Conservation (phyloP, 2,888 invertebrate genomes). For the Dasypolia templi region DNA sequence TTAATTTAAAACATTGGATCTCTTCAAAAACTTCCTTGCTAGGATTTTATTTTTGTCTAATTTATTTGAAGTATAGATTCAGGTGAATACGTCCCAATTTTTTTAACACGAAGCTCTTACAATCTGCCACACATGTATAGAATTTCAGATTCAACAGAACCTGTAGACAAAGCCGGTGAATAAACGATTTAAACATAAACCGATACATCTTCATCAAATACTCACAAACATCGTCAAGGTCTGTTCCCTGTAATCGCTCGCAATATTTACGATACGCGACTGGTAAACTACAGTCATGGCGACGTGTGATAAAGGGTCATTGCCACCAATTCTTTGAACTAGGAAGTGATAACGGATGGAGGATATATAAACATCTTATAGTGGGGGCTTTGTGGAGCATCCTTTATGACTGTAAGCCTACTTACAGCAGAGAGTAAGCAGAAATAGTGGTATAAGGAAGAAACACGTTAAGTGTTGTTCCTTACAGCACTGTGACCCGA, state of each 20-base stretch:
- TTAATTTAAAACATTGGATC: neutral
- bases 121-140: neutral
- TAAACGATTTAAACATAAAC: neutral
- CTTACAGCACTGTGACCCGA: too few relatives aligned
- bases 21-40: neutral
- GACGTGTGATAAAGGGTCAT: conserved; percentile 64
- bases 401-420: neutral
- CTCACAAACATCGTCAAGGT: conserved; percentile 43
- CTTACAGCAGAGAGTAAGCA: neutral
- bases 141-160: neutral
- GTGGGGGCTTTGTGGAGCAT: neutral
- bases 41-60: neutral
- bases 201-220: neutral
- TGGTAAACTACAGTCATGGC: conserved; percentile 44
- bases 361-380: conserved; percentile 19
- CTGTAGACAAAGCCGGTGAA: neutral
- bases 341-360: conserved; percentile 54
- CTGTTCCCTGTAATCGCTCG: conserved; percentile 24
- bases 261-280: conserved; percentile 55
- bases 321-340: conserved; percentile 53
- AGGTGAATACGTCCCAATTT: neutral
- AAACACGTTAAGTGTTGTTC: too few relatives aligned
- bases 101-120: neutral
- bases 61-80: neutral
- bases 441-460: neutral